These are phyloP conservation scores for Grallaria varia DNA, from an alignment of 2,113 vertebrate genomes.

Conservation along the genomic window DNA sequence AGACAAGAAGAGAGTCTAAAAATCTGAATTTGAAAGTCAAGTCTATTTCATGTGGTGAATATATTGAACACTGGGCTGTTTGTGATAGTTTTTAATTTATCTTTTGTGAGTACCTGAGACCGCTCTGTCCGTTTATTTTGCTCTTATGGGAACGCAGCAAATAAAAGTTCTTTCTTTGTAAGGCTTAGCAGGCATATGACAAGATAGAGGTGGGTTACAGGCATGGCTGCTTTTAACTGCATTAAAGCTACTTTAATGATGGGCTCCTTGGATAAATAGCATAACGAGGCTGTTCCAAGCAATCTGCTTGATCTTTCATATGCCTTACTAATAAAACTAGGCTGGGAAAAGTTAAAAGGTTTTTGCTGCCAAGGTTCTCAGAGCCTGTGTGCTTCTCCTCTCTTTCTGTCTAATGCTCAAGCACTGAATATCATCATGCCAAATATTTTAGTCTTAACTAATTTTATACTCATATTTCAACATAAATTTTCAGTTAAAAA, in stretches of 20 bases:
- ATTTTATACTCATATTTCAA: not conserved
- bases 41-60: not conserved
- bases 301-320: not conserved
- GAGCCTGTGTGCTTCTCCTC: not conserved
- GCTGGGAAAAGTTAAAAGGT: not conserved
- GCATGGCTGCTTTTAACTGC: not conserved
- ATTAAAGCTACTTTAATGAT: not conserved
- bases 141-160: not conserved
- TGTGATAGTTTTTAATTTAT: not conserved
- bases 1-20: not conserved
- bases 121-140: not conserved
- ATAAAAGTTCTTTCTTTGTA: not conserved
- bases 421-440: not conserved
- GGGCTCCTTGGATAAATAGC: not conserved
- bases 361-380: not conserved
- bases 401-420: not conserved
- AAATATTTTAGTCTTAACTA: not conserved
- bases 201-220: not conserved
- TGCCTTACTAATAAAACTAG: not conserved
- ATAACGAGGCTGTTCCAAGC: not conserved
- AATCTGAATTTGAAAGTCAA: conserved; percentile 8
- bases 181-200: not conserved
- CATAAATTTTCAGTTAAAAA: not conserved
- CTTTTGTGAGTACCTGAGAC: not conserved
- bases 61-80: not conserved